Evolutionary conservation across 2,888 invertebrate genomes (phyloP), one percentile per base, ranked within the genome.

Genomic region (Pomacea canaliculata): DNA sequence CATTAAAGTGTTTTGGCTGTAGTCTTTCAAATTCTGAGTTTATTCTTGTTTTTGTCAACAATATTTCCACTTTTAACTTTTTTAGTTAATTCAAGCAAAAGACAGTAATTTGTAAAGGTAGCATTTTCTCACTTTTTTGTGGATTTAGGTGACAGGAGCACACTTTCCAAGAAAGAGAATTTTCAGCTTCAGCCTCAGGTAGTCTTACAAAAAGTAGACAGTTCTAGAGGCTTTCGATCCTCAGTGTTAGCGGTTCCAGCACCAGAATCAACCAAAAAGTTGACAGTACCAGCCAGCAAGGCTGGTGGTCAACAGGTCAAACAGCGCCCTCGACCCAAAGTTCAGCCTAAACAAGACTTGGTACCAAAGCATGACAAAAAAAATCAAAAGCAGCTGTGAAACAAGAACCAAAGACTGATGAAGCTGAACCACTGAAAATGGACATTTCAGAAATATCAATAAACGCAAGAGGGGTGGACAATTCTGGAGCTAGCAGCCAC

Each of bases 331-430:
- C 3, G 37, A 68, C 8, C 48, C n/a, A 68, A 68, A 37, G 19
- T 19, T 10, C 19, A 27, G 48, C 13, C 68, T 7, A 68, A 68
- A 68, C 68, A 27, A 37, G 48, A 68, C 19, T 27, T 12, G 13
- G 27, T 37, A 9, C 13, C 19, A 13, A 68, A 68, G 68, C 68
- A 68, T 9, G 37, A 13, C 48, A 68, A 68, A 46, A 68, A 37
- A 27, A 68, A 46, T 46, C 65, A 8, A 63, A 76, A 73, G 74
- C 59, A 79, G 71, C 70, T 70, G 79, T 18, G 68, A 76, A 23
- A 74, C 79, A 51, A 76, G 71, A 56, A 59, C 79, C 66, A 79
- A 76, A 66, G 68, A 73, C 79, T 73, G 74, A 76, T 49, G 74
- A 73, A 27, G 19, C 74, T 48, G 69, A 76, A 62, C 13, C 9